Conservation (phyloP, 2,888 invertebrate species). For the Meiosimyza platycephala region DNA sequence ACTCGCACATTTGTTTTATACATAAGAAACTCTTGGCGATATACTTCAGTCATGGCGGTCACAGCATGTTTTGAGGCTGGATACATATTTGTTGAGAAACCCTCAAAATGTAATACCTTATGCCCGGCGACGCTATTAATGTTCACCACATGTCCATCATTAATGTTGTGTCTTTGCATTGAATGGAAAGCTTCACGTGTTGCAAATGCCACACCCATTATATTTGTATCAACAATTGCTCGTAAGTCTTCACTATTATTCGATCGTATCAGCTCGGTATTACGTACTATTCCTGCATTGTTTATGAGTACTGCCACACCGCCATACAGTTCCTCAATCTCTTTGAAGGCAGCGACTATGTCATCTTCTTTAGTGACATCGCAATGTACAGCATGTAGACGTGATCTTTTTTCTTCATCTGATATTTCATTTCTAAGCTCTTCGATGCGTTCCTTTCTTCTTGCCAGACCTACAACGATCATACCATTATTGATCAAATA, state of each 20-base stretch:
- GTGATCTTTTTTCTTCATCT: slow-evolving; percentile 48
- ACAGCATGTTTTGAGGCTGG: slow-evolving; percentile 56
- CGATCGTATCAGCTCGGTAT: slow-evolving; percentile 35
- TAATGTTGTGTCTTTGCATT: slow-evolving; percentile 61
- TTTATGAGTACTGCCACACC: slow-evolving; percentile 70
- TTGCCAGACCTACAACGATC: slow-evolving; percentile 70
- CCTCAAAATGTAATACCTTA: slow-evolving; percentile 41
- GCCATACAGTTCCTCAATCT: slow-evolving; percentile 67
- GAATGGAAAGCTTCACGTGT: slow-evolving; percentile 66
- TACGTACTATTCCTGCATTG: slow-evolving; percentile 65
- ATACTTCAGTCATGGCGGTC: slow-evolving; percentile 57
- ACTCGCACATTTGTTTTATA: slow-evolving; percentile 49
- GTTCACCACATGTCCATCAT: slow-evolving; percentile 66
- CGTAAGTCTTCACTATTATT: slow-evolving; percentile 45
- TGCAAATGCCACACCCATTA: slow-evolving; percentile 65
- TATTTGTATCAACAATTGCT: slow-evolving; percentile 65
- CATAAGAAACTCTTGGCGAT: slow-evolving; percentile 55
- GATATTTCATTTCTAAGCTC: slow-evolving; percentile 42
- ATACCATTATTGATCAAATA: slow-evolving; percentile 68
- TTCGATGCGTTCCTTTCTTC: slow-evolving; percentile 57
- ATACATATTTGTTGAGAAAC: slow-evolving; percentile 48
- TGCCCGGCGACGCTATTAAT: slow-evolving; percentile 62
- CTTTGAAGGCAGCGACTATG: slow-evolving; percentile 68
- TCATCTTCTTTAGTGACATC: slow-evolving; percentile 69
- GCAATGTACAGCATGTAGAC: slow-evolving; percentile 65